phyloP scores from a whole-genome alignment of 2,888 invertebrate species.

The Candidula unifasciata region DNA sequence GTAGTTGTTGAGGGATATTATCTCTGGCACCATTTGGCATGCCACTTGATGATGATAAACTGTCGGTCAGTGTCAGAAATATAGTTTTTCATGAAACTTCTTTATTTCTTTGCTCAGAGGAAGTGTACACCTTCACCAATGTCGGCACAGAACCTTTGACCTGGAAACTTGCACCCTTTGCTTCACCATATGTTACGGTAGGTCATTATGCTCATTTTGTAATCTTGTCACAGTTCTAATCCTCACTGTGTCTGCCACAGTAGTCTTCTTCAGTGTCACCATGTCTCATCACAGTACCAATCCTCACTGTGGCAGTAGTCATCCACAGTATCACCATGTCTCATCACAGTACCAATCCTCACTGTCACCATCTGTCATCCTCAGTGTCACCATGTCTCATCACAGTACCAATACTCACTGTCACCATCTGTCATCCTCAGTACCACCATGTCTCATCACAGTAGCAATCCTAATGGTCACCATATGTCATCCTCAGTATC shows the following conservation, averaged over 20 bases:
- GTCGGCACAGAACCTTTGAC: constrained; percentile 18
- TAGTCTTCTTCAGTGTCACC: neutral
- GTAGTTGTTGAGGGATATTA: too few species aligned
- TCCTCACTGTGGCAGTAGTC: too few species aligned
- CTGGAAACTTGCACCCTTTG: constrained; percentile 36
- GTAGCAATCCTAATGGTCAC: too few species aligned
- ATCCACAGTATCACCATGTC: neutral
- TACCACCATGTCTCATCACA: too few species aligned
- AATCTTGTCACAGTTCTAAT: neutral
- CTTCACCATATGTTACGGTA: constrained; percentile 42
- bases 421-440: too few species aligned
- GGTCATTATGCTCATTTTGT: neutral
- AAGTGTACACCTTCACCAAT: constrained; percentile 38
- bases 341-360: too few species aligned
- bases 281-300: too few species aligned
- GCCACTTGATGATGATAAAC: neutral
- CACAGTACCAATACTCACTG: too few species aligned
- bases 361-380: too few species aligned
- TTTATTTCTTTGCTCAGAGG: neutral
- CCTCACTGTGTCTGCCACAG: neutral
- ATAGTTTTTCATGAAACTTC: neutral
- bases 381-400: too few species aligned
- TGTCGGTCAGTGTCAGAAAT: neutral
- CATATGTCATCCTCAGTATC: too few species aligned
- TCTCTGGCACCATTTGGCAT: too few species aligned